phyloP scores from a whole-genome alignment of 2,888 invertebrate genomes.

The Pyrochroa serraticornis region DNA sequence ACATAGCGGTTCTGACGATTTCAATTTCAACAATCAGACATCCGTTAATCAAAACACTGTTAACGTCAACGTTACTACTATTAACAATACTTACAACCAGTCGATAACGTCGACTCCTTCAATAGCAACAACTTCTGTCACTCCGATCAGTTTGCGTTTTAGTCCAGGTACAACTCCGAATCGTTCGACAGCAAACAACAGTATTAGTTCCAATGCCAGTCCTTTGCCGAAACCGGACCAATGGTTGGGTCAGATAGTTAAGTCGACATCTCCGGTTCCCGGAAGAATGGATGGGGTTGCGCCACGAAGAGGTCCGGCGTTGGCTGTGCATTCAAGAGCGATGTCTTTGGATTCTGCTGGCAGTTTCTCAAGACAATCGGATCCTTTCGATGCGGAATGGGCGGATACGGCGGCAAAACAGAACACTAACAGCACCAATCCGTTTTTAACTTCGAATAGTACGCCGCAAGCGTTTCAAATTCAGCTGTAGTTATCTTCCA shows the following conservation, averaged over 20 bases:
- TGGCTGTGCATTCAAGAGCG: conserved; percentile 59
- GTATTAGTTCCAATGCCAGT: conserved; percentile 38
- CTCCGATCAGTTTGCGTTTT: conserved; percentile 34
- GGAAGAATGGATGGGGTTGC: conserved; percentile 54
- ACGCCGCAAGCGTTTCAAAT: conserved; percentile 66
- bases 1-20: conserved; percentile 64
- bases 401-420: conserved; percentile 68
- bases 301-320: conserved; percentile 63
- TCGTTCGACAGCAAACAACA: conserved; percentile 25
- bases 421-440: conserved; percentile 65
- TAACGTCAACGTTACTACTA: conserved; percentile 51
- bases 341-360: conserved; percentile 63
- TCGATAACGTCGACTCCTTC: conserved; percentile 43
- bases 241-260: conserved; percentile 78
- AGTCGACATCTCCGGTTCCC: conserved; percentile 59
- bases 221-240: conserved; percentile 79
- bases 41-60: conserved; percentile 64
- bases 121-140: conserved; percentile 39
- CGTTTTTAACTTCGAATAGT: conserved; percentile 62
- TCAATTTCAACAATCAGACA: conserved; percentile 64
- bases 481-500: conserved; percentile 60
- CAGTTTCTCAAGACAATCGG: conserved; percentile 51
- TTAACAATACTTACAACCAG: conserved; percentile 50
- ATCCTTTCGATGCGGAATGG: conserved; percentile 89
- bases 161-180: conserved; percentile 13